Percentiles rank a stretch among this genome's conserved stretches.
These are phyloP conservation scores for Bombyx mandarina DNA, from an alignment of 1,140 invertebrate genomes.

Conservation along the genomic window DNA sequence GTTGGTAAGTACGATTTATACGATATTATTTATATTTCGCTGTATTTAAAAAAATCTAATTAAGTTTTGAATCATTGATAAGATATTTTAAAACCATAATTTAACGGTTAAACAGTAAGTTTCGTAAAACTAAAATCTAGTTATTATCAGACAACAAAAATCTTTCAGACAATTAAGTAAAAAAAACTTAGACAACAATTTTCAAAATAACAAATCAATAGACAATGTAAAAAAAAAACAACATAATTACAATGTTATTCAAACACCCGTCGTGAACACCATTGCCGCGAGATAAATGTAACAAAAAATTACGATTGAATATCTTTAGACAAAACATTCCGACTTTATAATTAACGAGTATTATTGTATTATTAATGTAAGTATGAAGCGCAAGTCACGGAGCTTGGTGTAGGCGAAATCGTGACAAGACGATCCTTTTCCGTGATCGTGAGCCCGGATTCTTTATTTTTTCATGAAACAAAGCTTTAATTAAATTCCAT, in stretches of 20 bases:
- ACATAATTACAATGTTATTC: background rate
- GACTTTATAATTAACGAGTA: slow-evolving; percentile 30
- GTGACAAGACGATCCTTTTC: slow-evolving; percentile 39
- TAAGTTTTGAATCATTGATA: background rate
- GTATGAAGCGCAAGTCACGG: slow-evolving; percentile 34
- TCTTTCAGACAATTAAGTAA: too few relatives aligned
- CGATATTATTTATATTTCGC: slow-evolving; percentile 8
- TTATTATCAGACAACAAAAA: too few relatives aligned
- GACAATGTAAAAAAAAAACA: too few relatives aligned
- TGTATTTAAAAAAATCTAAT: slow-evolving; percentile 1
- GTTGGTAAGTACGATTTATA: slow-evolving; percentile 31
- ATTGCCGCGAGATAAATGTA: slow-evolving; percentile 1
- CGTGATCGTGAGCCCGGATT: slow-evolving; percentile 37
- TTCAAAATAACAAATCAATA: too few relatives aligned
- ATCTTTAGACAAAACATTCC: slow-evolving; percentile 18
- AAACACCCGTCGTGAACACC: background rate
- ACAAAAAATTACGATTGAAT: slow-evolving; percentile 8
- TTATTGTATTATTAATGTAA: slow-evolving; percentile 19
- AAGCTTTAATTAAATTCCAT: slow-evolving; percentile 24
- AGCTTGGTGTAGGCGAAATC: slow-evolving; percentile 21
- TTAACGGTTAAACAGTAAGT: background rate
- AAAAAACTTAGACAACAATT: too few relatives aligned
- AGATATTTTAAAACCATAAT: background rate
- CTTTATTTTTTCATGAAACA: slow-evolving; percentile 25
- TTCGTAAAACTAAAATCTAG: too few relatives aligned